Base-by-base conservation (phyloP, 2,888 invertebrate genomes). In the Erynnis tages region DNA sequence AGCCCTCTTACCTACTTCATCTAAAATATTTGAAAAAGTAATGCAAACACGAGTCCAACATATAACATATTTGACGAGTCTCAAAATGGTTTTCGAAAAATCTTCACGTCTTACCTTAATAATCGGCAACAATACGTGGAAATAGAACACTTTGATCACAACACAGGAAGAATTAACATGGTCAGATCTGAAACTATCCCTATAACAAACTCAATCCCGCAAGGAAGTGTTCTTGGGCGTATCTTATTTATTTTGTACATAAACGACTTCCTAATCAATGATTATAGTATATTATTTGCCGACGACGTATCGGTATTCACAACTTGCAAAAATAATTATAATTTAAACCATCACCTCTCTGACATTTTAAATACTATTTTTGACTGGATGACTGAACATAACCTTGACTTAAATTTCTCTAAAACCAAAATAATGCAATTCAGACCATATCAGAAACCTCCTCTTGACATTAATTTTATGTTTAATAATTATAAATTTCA, bases 1-100 rank as follows among this genome's bases (percentile, higher is more conserved):
- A 19, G 57, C 59, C 3, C 40, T 55, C 7, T 11, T 54, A 17
- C 49, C 59, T 6, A 54, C 53, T 5, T 21, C 37, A 3, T 57
- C 56, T 16, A 53, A 25, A 6, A 34, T 45, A 5, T 45, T 45
- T 25, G 34, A 45, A 45, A 35, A 23, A 4, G 34, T 11, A 2
- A 35, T 48, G 27, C 13, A 17, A 13, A 13, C 1, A 7, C 38
- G 38, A 2, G 47, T 38, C 29, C 38, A 48, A 38, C 38, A 34
- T 48, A 38, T 14, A 38, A 48, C 4, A 11, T 38, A 6, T 38
- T n/a, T 10, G 19, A 37, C 11, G 10, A 37, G 1, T 19, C 37
- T 37, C 37, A 37, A 5, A 27, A 47, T 8, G 47, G 47, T 11
- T 37, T 47, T 19, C n/a, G 47, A 3, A 37, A 47, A 19, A 47